Base-by-base conservation (phyloP, 2,888 invertebrate species). In the Ophion slaviceki region DNA sequence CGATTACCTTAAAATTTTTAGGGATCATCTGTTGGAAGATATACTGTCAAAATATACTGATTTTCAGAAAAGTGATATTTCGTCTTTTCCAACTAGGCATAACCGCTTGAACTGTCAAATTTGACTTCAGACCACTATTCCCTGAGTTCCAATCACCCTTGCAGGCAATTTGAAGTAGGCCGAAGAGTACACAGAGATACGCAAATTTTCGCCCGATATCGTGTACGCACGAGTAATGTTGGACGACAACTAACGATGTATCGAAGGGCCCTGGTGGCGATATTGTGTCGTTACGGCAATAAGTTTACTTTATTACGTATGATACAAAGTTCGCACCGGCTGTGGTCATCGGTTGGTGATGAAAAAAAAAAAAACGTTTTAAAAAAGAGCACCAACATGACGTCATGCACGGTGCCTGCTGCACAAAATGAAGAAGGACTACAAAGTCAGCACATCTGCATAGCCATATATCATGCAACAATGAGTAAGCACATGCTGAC, bases 301-400 rank as follows among this genome's bases (percentile, higher is more conserved):
- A 5, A 61, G 45, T 57, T 14, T 61, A n/a, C 24, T 76, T 32
- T 76, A 82, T 76, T 71, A 64, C 70, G 28, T 76, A 47, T 17
- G 67, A 59, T 70, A 45, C 61, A 24, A 61, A 59, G 45, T 17
- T 78, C 28, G 57, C 11, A 59, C 64, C 70, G 20, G 40, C 45
- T 62, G 62, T 68, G 47, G 53, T 62, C 53, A 40, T 67, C 45
- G 68, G 59, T 59, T 57, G 68, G 76, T 11, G 57, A 32, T 1
- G 36, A 17, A 70, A 24, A 70, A 62, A 81, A 68, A 67, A 81
- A 20, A 36, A 40, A 62, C 57, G 57, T 72, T 70, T 66, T 59
- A 61, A 40, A 47, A 81, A 82, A 61, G 71, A 53, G 67, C 80
- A 76, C 66, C 66, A 80, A 40, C 53, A 47, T 47, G 32, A 74